Evolutionary conservation across 2,113 vertebrate species (phyloP).

Genomic region (Cavia porcellus): DNA sequence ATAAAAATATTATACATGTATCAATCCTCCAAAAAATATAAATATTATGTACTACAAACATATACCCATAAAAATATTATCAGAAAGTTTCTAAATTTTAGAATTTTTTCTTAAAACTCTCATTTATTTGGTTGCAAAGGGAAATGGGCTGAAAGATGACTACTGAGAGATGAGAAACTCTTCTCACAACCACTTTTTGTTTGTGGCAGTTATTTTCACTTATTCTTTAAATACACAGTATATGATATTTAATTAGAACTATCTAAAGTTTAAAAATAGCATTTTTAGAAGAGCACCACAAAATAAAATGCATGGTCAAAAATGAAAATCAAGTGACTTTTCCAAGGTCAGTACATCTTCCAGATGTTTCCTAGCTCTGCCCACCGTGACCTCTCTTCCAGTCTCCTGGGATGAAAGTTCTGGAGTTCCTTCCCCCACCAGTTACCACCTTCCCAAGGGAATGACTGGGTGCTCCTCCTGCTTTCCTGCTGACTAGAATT

Average conservation of each 20-base stretch:
- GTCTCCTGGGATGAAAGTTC: neutral
- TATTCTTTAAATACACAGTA: constrained; percentile 43
- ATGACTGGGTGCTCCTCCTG: neutral
- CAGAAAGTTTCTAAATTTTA: constrained; percentile 28
- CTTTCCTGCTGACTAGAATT: neutral
- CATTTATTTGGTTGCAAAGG: constrained; percentile 19
- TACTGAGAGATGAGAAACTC: neutral
- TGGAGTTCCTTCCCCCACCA: neutral
- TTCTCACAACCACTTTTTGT: neutral
- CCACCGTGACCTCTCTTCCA: neutral
- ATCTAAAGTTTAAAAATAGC: constrained; percentile 8
- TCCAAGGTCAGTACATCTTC: neutral
- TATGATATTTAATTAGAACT: neutral
- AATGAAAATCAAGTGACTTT: neutral
- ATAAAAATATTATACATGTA: neutral
- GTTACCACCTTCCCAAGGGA: neutral
- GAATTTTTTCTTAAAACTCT: constrained; percentile 14
- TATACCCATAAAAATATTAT: neutral
- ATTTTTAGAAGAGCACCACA: neutral
- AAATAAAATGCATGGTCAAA: constrained; percentile 38
- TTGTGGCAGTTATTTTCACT: neutral
- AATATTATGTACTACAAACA: neutral
- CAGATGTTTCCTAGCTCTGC: neutral
- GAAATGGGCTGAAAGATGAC: neutral
- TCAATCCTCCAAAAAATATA: neutral